Base-by-base conservation (phyloP, 2,888 invertebrate genomes). In the Iselma pallidipennis region DNA sequence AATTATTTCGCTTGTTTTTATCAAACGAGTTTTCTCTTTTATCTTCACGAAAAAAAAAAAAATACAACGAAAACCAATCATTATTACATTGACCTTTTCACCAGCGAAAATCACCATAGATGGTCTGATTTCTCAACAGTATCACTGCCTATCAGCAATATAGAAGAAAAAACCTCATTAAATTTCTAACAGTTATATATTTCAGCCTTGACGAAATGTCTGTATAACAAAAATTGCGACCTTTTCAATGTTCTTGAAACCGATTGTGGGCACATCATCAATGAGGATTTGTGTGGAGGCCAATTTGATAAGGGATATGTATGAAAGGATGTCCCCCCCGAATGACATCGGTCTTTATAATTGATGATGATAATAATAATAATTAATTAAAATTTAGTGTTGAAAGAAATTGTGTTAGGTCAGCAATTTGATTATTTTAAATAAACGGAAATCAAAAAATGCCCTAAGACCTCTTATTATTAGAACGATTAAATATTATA, bases 11-110 rank as follows among this genome's bases (percentile, higher is more conserved):
- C 51, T 33, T 48, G 48, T 59, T 59, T 59, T 54, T 59, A 59
- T 59, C 59, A 55, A 54, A 33, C 37, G 12, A 49, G 50, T 59
- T 59, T 59, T 59, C 45, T 57, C 57, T 57, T 37, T 54, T 42
- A 52, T 48, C 48, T 26, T 14, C 31, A 51, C 26, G 23, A 37
- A 16, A 19, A 23, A 12, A 45, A 21, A 21, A 21, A 1, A 9
- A 45, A 19, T 16, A 21, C 45, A 45, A 23, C 21, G 23, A 45
- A 45, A 45, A 45, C 2, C 19, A 42, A 42, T 42, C 42, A 19
- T 42, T 42, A 42, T 42, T 42, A 42, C 23, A 45, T 45, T 45
- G 23, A 45, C 45, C 45, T 45, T 45, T 45, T 4, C 3, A 23
- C 23, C 42, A 42, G 4, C 45, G 42, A 42, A 19, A 42, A 45